Evolutionary conservation across 2,797 vertebrate genomes (phyloP), one percentile per base, ranked within the genome.

Genomic region (Amblyopsis hoosieri): DNA sequence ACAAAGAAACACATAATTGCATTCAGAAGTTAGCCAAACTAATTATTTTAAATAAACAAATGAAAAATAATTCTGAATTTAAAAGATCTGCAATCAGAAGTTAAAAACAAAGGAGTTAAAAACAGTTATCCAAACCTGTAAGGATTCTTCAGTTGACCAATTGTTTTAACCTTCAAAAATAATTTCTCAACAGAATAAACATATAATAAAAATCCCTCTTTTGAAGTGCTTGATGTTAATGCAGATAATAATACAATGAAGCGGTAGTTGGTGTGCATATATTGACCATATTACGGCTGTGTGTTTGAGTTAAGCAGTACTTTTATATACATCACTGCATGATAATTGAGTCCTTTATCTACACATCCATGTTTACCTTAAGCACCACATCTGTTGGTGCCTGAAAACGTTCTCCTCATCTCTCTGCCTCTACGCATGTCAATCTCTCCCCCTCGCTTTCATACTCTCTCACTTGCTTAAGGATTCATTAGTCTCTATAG

Each of bases 401-500:
- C 64, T 80, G 61, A 54, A 63, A 23, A 67, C 60, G 60, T 15
- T 45, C 45, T 8, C 31, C 42, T 33, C 23, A 10, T 53, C 75
- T 67, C 29, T 12, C 49, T 54, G 69, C 74, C 10, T 72, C 77
- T 81, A 83, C 42, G 37, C 45, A 31, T 60, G 29, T 86, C 83
- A 42, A 45, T 45, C 45, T 87, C 79, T 85, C 78, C 53, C 31
- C 14, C 71, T 56, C 54, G 45, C 54, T 66, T 71, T 81, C 54
- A 31, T 31, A 31, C 23, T 8, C 29, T 33, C 49, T 54, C 45
- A 37, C 49, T 9, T 51, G 85, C 80, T 90, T 86, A 84, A 83
- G 87, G 87, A 88, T 85, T 91, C 88, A 89, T 89, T 90, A 81
- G 80, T 87, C 83, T 82, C 89, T 79, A 85, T 84, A 84, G 87